Conservation (phyloP, 2,113 vertebrate genomes). For the Aleadryas rufinucha region DNA sequence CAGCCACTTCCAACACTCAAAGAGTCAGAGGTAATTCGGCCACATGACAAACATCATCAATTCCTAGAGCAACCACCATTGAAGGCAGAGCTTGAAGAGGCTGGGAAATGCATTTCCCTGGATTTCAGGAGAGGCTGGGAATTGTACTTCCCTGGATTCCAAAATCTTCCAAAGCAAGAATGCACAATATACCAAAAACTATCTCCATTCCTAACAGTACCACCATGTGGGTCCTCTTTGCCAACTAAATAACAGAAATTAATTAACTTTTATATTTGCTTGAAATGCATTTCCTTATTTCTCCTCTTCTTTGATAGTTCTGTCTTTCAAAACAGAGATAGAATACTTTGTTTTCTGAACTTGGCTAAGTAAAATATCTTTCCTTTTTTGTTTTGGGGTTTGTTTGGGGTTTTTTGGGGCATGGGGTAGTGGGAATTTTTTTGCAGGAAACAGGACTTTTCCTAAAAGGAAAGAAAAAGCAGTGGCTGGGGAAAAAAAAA, state of each 20-base stretch:
- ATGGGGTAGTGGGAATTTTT: neutral
- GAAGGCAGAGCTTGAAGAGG: neutral
- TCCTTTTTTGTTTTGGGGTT: neutral
- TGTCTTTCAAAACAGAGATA: neutral
- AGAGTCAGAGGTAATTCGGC: neutral
- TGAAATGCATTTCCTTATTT: neutral
- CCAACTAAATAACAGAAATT: neutral
- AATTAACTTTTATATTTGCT: neutral
- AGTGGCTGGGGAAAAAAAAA: neutral
- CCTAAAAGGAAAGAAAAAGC: neutral
- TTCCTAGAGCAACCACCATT: neutral
- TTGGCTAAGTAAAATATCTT: no score
- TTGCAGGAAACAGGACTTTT: neutral
- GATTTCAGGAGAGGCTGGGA: neutral
- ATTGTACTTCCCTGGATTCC: neutral
- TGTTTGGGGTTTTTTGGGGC: neutral
- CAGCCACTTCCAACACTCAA: neutral
- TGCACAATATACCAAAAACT: neutral
- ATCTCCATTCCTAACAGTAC: neutral
- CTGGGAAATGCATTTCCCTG: neutral
- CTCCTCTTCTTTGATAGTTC: neutral
- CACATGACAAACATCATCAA: accelerated
- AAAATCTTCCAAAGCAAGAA: neutral
- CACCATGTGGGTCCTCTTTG: neutral
- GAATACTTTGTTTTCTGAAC: no score